Percentiles rank a stretch among this genome's conserved stretches.
phyloP scores from a whole-genome alignment of 2,797 vertebrate species.

The Notolepis coatsorum region DNA sequence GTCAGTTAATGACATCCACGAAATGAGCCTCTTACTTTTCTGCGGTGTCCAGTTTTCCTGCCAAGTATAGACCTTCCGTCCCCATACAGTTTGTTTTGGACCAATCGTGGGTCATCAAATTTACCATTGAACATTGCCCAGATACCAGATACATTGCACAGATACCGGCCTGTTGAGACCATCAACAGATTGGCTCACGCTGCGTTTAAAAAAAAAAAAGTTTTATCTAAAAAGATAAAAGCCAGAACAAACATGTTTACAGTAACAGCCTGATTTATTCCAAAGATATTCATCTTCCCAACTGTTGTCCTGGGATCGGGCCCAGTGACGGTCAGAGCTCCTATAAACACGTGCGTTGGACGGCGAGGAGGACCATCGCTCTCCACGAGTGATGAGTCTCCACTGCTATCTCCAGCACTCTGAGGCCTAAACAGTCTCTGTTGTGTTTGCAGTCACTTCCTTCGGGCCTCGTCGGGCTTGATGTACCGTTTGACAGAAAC shows the following conservation, averaged over 20 bases:
- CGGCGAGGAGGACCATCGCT: conserved; percentile 75
- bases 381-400: conserved; percentile 75
- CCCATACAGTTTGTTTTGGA: background rate
- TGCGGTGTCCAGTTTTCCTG: no score
- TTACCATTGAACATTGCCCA: no score
- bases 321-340: conserved; percentile 69
- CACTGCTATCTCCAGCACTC: conserved; percentile 90
- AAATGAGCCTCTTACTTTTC: no score
- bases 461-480: conserved; percentile 94
- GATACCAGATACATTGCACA: no score
- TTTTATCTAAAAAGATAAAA: conserved; percentile 39
- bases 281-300: conserved; percentile 69
- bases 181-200: no score
- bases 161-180: conserved; percentile 28
- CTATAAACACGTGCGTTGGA: conserved; percentile 81
- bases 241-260: conserved; percentile 55
- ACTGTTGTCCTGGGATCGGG: conserved; percentile 67
- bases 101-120: no score
- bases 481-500: conserved; percentile 93
- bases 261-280: conserved; percentile 68
- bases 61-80: no score
- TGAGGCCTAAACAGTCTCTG: conserved; percentile 97
- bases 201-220: no score
- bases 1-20: no score
- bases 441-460: conserved; percentile 98